Evolutionary conservation across 1,140 invertebrate genomes (phyloP).

Genomic region (Drosophila fuyamai): DNA sequence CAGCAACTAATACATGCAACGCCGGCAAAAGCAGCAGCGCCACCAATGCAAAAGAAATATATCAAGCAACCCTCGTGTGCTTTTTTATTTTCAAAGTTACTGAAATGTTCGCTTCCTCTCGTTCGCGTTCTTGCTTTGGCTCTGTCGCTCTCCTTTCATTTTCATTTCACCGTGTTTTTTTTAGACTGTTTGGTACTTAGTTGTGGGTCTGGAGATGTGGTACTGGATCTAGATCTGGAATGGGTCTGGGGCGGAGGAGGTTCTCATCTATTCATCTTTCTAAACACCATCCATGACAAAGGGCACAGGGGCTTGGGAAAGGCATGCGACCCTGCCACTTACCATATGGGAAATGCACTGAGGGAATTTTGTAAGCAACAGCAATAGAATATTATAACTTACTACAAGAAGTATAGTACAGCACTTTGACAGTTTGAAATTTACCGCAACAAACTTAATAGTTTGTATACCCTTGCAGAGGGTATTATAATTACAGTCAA

Average conservation of each 20-base stretch:
- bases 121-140: not conserved
- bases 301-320: slow-evolving; percentile 1
- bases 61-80: slow-evolving; percentile 77
- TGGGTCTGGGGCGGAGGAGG: not conserved
- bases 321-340: slow-evolving; percentile 43
- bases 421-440: too few species aligned
- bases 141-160: slow-evolving; percentile 50
- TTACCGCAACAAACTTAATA: too few species aligned
- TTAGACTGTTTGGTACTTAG: slow-evolving; percentile 37
- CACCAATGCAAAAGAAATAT: slow-evolving; percentile 76
- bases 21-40: slow-evolving; percentile 23
- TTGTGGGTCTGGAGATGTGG: slow-evolving; percentile 21
- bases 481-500: too few species aligned
- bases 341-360: slow-evolving; percentile 45
- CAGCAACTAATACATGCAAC: slow-evolving; percentile 49
- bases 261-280: slow-evolving; percentile 48
- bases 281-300: slow-evolving; percentile 64
- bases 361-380: slow-evolving; percentile 7
- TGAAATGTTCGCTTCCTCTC: slow-evolving; percentile 12
- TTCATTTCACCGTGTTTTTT: slow-evolving; percentile 46
- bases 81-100: slow-evolving; percentile 76
- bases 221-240: not conserved
- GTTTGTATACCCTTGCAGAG: too few species aligned
- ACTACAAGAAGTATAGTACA: too few species aligned
- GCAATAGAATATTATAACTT: too few species aligned